Conservation (phyloP, 2,888 invertebrate genomes). For the Pocota personata region DNA sequence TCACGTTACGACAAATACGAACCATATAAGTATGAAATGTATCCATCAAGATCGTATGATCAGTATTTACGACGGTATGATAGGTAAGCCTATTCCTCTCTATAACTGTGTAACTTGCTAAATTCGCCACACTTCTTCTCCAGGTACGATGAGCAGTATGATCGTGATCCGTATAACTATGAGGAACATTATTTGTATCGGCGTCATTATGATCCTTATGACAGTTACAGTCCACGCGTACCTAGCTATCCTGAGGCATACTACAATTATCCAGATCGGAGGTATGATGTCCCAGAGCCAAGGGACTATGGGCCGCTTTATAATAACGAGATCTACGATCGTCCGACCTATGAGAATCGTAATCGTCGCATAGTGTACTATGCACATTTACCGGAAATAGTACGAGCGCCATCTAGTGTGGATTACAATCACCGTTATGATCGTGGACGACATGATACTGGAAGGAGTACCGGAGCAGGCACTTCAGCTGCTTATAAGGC, state of each 20-base stretch:
- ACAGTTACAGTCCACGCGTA: constrained; percentile 81
- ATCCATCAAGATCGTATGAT: constrained; percentile 81
- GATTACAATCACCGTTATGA: constrained; percentile 79
- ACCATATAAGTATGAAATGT: constrained; percentile 77
- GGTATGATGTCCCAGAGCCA: constrained; percentile 80
- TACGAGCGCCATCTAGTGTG: constrained; percentile 85
- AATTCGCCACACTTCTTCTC: neutral
- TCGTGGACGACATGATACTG: constrained; percentile 74
- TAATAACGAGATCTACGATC: constrained; percentile 80
- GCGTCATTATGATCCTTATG: constrained; percentile 81
- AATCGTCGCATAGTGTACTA: constrained; percentile 87
- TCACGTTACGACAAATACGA: constrained; percentile 73
- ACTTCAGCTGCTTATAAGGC: constrained; percentile 53
- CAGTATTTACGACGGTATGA: constrained; percentile 81
- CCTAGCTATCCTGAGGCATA: constrained; percentile 81
- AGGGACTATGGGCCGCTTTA: constrained; percentile 79
- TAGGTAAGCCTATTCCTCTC: constrained; percentile 78
- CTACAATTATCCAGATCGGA: constrained; percentile 81
- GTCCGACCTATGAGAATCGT: constrained; percentile 75
- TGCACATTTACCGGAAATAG: constrained; percentile 88
- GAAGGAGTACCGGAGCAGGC: constrained; percentile 30
- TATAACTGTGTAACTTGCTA: neutral
- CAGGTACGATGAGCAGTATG: constrained; percentile 81
- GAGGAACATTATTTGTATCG: constrained; percentile 80
- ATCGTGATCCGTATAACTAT: constrained; percentile 81